Conservation (phyloP, 2,888 invertebrate species). For the Oligia latruncula region DNA sequence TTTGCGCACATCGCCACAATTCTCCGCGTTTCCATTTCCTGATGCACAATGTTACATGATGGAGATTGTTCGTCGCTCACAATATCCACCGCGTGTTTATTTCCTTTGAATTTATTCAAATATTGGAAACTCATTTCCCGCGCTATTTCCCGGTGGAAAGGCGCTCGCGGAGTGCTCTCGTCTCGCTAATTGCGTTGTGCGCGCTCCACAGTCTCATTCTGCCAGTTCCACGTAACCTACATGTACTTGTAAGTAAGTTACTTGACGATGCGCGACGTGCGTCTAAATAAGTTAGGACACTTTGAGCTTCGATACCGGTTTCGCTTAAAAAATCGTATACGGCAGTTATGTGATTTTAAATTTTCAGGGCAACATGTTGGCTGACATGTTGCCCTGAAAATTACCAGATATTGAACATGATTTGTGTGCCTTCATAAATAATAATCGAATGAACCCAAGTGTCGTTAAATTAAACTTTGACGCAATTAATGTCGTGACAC, state of each 20-base stretch:
- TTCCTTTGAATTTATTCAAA: constrained; percentile 87
- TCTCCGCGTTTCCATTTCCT: constrained; percentile 74
- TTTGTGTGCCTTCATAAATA: not conserved
- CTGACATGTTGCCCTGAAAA: too few species aligned
- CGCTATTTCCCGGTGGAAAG: constrained; percentile 80
- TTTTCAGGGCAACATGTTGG: constrained; percentile 5
- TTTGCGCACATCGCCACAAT: constrained; percentile 57
- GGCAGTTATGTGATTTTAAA: constrained; percentile 15
- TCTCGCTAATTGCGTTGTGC: constrained; percentile 65
- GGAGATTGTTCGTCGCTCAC: constrained; percentile 79
- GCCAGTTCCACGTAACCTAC: constrained; percentile 44
- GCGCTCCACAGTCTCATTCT: constrained; percentile 59
- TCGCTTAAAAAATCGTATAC: constrained; percentile 6
- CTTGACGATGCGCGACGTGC: constrained; percentile 17
- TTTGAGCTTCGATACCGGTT: constrained; percentile 4
- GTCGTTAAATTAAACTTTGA: constrained; percentile 29
- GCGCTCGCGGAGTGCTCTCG: constrained; percentile 62
- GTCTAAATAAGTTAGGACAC: constrained; percentile 36
- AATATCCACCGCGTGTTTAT: constrained; percentile 88
- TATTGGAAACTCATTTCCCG: constrained; percentile 88
- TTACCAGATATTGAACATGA: not conserved
- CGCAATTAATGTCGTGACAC: constrained; percentile 30
- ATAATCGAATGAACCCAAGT: not conserved
- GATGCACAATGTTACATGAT: constrained; percentile 64
- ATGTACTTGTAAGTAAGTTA: constrained; percentile 33